Evolutionary conservation across 2,797 vertebrate species (phyloP).

Genomic region (Rhinoraja longicauda): DNA sequence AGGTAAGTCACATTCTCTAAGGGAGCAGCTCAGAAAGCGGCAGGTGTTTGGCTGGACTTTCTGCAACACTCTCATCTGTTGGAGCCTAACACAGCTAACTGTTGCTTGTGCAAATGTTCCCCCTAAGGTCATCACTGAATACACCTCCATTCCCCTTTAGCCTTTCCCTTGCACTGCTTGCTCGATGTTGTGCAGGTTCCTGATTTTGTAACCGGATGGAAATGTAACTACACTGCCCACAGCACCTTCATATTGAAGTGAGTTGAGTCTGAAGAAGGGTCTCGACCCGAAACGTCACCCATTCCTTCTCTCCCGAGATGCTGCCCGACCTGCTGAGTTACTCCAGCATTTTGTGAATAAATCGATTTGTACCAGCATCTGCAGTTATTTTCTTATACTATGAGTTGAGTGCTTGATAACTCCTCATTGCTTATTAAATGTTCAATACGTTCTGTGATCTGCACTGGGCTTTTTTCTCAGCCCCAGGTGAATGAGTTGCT

Average conservation of each 20-base stretch:
- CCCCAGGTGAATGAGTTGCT: constrained; percentile 48
- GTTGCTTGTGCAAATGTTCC: constrained; percentile 46
- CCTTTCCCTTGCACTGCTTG: constrained; percentile 36
- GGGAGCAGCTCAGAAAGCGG: constrained; percentile 60
- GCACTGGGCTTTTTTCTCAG: constrained; percentile 50
- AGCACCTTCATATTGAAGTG: constrained; percentile 49
- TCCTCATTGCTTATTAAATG: constrained; percentile 56
- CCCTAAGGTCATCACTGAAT: constrained; percentile 54
- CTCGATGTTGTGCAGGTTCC: constrained; percentile 45
- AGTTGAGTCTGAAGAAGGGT: no score
- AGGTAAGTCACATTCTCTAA: constrained; percentile 67
- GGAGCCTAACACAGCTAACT: constrained; percentile 57
- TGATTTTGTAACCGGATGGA: constrained; percentile 46
- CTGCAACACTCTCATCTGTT: constrained; percentile 53
- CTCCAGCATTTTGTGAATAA: no score
- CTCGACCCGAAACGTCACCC: no score
- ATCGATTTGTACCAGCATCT: no score
- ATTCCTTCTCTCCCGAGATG: no score
- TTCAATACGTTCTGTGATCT: constrained; percentile 54
- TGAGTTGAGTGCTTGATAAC: constrained; percentile 52
- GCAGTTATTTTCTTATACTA: no score
- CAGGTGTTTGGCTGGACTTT: constrained; percentile 58
- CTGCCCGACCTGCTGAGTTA: no score
- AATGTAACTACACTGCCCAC: constrained; percentile 50
- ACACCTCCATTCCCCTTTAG: constrained; percentile 45